These are phyloP conservation scores for Dinothrombium tinctorium DNA, from an alignment of 1,140 invertebrate species.

Conservation along the genomic window DNA sequence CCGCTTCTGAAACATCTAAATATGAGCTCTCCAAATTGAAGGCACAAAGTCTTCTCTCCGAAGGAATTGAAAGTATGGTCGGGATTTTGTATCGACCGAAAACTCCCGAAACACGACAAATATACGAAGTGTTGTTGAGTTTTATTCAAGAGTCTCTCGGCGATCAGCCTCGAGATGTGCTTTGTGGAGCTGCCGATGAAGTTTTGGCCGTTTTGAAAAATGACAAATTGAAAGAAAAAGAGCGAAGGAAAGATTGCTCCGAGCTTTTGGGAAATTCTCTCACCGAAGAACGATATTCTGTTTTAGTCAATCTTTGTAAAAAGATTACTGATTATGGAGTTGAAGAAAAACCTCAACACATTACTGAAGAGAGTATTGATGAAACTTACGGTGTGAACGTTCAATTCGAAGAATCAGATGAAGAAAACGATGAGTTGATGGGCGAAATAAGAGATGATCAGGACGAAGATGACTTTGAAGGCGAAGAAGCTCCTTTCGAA, in stretches of 20 bases:
- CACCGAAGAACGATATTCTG: conserved; percentile 78
- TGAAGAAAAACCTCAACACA: conserved; percentile 35
- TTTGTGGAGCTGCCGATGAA: conserved; percentile 96
- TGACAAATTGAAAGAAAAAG: conserved; percentile 61
- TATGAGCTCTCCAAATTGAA: conserved; percentile 74
- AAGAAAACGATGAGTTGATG: conserved; percentile 61
- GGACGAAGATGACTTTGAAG: conserved; percentile 57
- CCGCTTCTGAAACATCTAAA: conserved; percentile 45
- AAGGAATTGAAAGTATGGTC: conserved; percentile 46
- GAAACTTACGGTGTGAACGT: conserved; percentile 96
- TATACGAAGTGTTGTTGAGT: conserved; percentile 81
- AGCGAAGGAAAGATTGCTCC: conserved; percentile 81
- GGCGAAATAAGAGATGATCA: conserved; percentile 53
- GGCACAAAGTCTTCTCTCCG: conserved; percentile 56
- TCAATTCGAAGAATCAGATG: conserved; percentile 82
- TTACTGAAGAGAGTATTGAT: conserved; percentile 64
- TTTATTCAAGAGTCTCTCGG: conserved; percentile 94
- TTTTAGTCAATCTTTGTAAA: conserved; percentile 85
- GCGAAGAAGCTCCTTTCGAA: conserved; percentile 47
- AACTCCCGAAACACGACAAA: conserved; percentile 88
- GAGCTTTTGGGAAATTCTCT: conserved; percentile 51
- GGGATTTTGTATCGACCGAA: conserved; percentile 87
- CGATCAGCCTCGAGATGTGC: conserved; percentile 82
- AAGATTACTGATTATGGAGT: conserved; percentile 93
- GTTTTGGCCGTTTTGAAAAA: conserved; percentile 84